A percentile compares a stretch with the other conserved stretches of the same genome.
These are phyloP conservation scores for Lepus timidus DNA, from an alignment of 2,113 vertebrate genomes.

Conservation along the genomic window DNA sequence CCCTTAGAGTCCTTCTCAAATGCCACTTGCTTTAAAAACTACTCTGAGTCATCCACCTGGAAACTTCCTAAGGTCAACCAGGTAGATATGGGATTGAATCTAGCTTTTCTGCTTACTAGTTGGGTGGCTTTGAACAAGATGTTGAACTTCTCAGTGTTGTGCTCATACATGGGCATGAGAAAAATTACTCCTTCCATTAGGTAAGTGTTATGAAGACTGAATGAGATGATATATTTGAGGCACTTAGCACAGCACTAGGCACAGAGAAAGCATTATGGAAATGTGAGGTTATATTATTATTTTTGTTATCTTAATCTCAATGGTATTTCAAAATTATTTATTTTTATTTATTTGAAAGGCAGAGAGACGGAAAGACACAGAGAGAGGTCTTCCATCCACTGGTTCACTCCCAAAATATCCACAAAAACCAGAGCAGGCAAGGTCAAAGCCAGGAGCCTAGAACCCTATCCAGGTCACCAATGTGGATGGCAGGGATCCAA, in stretches of 20 bases:
- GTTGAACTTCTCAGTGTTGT: slow-evolving; percentile 37
- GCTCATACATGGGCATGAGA: neutral
- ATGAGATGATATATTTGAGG: neutral
- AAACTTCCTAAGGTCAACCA: slow-evolving; percentile 8
- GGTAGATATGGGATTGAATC: slow-evolving; percentile 2
- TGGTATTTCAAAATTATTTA: neutral
- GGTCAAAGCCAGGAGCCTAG: too few relatives aligned
- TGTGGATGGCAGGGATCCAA: too few relatives aligned
- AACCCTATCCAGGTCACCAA: too few relatives aligned
- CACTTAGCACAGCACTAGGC: neutral
- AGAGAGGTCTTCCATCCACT: too few relatives aligned
- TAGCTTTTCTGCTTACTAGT: neutral
- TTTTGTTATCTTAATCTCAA: slow-evolving; percentile 35
- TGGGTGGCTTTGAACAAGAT: neutral
- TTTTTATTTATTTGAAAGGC: too few relatives aligned
- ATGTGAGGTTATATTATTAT: slow-evolving; percentile 1
- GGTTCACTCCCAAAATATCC: too few relatives aligned
- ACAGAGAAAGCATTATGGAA: slow-evolving; percentile 47
- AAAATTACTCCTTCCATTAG: neutral
- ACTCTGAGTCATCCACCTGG: neutral
- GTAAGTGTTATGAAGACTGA: neutral
- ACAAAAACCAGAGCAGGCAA: too few relatives aligned
- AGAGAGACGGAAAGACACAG: too few relatives aligned
- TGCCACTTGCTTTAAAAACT: slow-evolving; percentile 46
- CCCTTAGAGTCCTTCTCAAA: neutral